Percentiles rank a stretch among this genome's conserved stretches.
Conservation (phyloP, 1,140 invertebrate genomes). For the Panagrolaimus sp. region DNA sequence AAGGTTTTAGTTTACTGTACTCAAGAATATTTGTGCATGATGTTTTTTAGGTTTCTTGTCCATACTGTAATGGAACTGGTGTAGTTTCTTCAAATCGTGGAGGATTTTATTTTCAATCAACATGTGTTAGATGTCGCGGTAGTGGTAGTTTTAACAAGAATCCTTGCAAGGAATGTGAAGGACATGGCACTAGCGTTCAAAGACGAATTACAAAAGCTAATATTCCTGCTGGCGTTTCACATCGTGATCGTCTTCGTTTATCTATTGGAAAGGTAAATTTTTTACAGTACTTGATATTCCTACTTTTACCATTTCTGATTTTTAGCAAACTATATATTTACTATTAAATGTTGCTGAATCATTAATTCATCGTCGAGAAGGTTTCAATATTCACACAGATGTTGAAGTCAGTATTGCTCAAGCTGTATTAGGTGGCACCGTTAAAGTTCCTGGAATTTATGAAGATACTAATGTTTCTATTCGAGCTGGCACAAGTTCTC, state of each 20-base stretch:
- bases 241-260: constrained; percentile 86
- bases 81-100: constrained; percentile 68
- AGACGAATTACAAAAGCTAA: constrained; percentile 81
- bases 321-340: constrained; percentile 21
- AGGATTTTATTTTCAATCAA: constrained; percentile 92
- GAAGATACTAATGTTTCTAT: constrained; percentile 72
- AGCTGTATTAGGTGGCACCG: constrained; percentile 83
- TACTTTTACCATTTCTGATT: not conserved
- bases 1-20: constrained; percentile 58
- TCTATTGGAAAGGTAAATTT: constrained; percentile 68
- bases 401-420: constrained; percentile 72
- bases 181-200: constrained; percentile 83
- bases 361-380: constrained; percentile 82
- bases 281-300: not conserved
- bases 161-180: constrained; percentile 85
- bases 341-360: constrained; percentile 71
- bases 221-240: constrained; percentile 77
- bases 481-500: constrained; percentile 81
- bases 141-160: constrained; percentile 77
- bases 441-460: constrained; percentile 84
- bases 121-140: constrained; percentile 86
- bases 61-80: constrained; percentile 91
- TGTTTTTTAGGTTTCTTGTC: constrained; percentile 63
- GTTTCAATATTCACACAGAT: constrained; percentile 85
- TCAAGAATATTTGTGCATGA: no score